Evolutionary conservation across 2,888 invertebrate species (phyloP).

Genomic region (Stenichneumon culpator): DNA sequence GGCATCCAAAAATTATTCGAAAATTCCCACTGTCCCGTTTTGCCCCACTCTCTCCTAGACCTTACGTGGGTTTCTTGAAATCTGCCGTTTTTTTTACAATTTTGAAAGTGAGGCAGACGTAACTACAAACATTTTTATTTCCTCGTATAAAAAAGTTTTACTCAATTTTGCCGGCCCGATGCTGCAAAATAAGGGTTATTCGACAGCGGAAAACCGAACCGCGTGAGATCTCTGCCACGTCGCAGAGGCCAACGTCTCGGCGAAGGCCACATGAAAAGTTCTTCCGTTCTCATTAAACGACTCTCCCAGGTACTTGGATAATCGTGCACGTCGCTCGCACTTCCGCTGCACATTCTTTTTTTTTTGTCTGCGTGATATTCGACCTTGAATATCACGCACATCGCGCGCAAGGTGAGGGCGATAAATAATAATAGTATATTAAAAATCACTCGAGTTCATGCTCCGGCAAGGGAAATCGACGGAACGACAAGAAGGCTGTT

Average conservation of each 20-base stretch:
- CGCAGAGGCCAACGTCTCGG: slow-evolving; percentile 29
- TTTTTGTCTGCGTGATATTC: not conserved
- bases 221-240: not conserved
- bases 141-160: no score
- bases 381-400: slow-evolving; percentile 6
- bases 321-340: not conserved
- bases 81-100: no score
- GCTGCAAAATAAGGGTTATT: not conserved
- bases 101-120: no score
- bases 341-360: not conserved
- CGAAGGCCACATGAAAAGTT: slow-evolving; percentile 6
- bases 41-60: no score
- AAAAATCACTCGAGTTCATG: not conserved
- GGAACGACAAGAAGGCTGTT: slow-evolving; percentile 1
- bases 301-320: not conserved
- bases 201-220: not conserved
- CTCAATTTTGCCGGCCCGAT: not conserved
- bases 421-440: not conserved
- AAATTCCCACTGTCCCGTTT: no score
- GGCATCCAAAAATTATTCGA: no score
- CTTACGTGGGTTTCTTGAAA: no score
- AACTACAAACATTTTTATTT: no score
- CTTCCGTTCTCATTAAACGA: slow-evolving; percentile 12
- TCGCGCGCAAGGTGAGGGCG: not conserved
- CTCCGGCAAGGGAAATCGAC: not conserved